Evolutionary conservation across 2,888 invertebrate species (phyloP).

Genomic region (Eristalis pertinax): DNA sequence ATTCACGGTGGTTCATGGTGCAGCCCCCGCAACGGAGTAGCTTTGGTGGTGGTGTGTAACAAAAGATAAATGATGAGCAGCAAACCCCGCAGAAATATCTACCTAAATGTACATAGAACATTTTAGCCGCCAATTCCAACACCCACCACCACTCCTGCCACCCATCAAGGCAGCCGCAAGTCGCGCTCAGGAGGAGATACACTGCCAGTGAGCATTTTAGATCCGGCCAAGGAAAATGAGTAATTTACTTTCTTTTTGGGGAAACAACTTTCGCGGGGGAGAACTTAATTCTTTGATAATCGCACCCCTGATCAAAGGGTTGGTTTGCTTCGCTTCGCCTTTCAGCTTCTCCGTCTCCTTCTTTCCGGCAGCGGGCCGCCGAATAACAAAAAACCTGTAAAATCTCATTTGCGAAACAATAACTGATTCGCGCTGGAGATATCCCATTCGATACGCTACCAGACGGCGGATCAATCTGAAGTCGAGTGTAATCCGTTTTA

Average conservation of each 20-base stretch:
- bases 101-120: constrained; percentile 35
- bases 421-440: constrained; percentile 68
- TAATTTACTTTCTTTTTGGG: constrained; percentile 65
- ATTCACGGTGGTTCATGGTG: constrained; percentile 4
- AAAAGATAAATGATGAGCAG: constrained; percentile 71
- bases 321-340: constrained; percentile 2
- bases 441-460: constrained; percentile 59
- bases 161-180: not conserved
- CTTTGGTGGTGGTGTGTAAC: constrained; percentile 44
- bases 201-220: constrained; percentile 36
- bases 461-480: constrained; percentile 52
- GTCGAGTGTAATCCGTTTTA: constrained; percentile 57
- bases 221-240: constrained; percentile 65
- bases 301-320: constrained; percentile 71
- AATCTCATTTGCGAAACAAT: constrained; percentile 72
- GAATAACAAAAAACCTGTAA: constrained; percentile 45
- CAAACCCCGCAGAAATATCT: constrained; percentile 62
- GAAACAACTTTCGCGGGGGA: constrained; percentile 48
- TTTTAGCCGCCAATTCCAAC: not conserved
- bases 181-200: not conserved
- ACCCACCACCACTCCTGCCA: not conserved
- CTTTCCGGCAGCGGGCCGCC: constrained; percentile 5
- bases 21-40: not conserved
- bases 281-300: constrained; percentile 71
- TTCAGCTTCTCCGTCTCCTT: constrained; percentile 13